These are phyloP conservation scores for Hippocampus mohnikei DNA, from an alignment of 2,113 vertebrate species.

Conservation along the genomic window DNA sequence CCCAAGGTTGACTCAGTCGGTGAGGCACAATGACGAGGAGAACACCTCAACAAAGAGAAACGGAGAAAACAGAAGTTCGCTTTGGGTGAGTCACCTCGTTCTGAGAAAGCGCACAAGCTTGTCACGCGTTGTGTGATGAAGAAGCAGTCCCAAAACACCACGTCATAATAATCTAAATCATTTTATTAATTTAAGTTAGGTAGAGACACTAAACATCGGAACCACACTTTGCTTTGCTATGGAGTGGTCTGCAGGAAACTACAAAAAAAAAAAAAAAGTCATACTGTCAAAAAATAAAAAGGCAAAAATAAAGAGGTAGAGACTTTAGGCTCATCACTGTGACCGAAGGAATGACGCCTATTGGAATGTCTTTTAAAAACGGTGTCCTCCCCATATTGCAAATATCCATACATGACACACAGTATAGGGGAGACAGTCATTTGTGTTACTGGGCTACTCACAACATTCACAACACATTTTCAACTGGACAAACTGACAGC, in stretches of 20 bases:
- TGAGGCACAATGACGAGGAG: background rate
- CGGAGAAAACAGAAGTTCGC: background rate
- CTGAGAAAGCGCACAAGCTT: background rate
- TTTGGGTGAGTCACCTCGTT: background rate
- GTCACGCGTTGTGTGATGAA: background rate
- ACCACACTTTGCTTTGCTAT: constrained; percentile 68
- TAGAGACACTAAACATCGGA: constrained; percentile 79
- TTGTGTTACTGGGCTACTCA: constrained; percentile 45
- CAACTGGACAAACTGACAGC: constrained; percentile 45
- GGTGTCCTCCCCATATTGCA: constrained; percentile 52
- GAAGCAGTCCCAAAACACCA: constrained; percentile 36
- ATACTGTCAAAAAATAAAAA: constrained; percentile 64
- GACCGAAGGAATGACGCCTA: constrained; percentile 66
- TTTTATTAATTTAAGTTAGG: constrained; percentile 85
- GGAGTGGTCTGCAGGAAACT: constrained; percentile 71
- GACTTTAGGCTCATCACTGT: constrained; percentile 75
- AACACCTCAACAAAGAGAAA: background rate
- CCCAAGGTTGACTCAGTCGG: background rate
- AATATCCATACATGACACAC: constrained; percentile 61
- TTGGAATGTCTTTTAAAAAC: constrained; percentile 72
- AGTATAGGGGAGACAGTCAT: constrained; percentile 34
- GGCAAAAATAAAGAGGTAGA: constrained; percentile 76
- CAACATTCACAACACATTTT: constrained; percentile 55
- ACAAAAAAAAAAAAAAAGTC: constrained; percentile 54
- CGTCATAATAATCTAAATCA: constrained; percentile 77